A percentile compares a stretch with the other conserved stretches of the same genome.
Evolutionary conservation across 2,888 invertebrate genomes (phyloP).

Genomic region (Aromia moschata): DNA sequence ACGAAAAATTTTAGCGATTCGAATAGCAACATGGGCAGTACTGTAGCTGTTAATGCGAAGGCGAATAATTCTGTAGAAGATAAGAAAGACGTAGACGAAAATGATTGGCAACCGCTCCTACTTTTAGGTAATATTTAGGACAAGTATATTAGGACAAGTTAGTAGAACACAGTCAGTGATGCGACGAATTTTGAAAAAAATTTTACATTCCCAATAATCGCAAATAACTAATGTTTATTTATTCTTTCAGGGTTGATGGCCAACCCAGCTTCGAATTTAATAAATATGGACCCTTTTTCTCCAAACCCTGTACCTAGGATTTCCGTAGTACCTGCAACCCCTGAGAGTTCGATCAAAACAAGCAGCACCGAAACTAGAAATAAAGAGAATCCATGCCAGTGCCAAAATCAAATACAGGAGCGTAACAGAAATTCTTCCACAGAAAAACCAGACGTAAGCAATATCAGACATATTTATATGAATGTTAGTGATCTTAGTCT

Average conservation of each 20-base stretch:
- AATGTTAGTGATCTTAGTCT: too few species aligned
- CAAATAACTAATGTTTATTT: too few species aligned
- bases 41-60: conserved; percentile 8
- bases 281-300: conserved; percentile 68
- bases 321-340: conserved; percentile 50
- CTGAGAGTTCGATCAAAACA: conserved; percentile 45
- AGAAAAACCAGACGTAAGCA: conserved; percentile 3
- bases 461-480: too few species aligned
- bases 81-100: conserved; percentile 56
- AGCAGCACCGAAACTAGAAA: conserved; percentile 28
- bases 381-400: conserved; percentile 36
- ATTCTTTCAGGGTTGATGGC: conserved; percentile 64
- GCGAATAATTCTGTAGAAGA: conserved; percentile 34
- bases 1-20: conserved; percentile 49
- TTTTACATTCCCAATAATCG: too few species aligned
- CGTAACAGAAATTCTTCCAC: conserved; percentile 2
- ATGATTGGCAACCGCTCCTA: conserved; percentile 74
- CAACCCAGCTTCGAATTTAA: conserved; percentile 69
- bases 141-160: too few species aligned
- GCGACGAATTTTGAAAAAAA: too few species aligned
- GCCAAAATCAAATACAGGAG: conserved; percentile 30
- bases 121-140: conserved; percentile 68
- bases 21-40: conserved; percentile 30
- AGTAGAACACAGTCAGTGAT: too few species aligned
- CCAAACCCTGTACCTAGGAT: conserved; percentile 49